phyloP scores from a whole-genome alignment of 2,888 invertebrate genomes.

The Stegana nigrithorax region DNA sequence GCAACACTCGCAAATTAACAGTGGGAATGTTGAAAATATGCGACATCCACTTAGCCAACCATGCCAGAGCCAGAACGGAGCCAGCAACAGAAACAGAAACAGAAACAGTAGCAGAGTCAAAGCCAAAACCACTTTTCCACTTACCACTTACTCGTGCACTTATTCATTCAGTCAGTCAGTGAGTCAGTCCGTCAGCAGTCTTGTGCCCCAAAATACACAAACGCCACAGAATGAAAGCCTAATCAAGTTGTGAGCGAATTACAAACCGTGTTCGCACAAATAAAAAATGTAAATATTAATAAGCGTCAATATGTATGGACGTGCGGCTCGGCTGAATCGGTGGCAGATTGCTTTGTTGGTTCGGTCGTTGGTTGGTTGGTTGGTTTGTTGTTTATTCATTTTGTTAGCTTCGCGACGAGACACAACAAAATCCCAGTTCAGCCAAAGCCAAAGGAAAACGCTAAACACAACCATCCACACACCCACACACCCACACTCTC shows the following conservation, averaged over 20 bases:
- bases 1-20: constrained; percentile 13
- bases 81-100: not conserved
- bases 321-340: too few relatives aligned
- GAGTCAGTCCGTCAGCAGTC: not conserved
- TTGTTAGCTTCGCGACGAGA: too few relatives aligned
- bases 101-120: not conserved
- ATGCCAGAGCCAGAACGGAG: too few relatives aligned
- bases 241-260: constrained; percentile 22
- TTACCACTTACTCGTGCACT: not conserved
- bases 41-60: not conserved
- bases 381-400: too few relatives aligned
- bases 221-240: not conserved
- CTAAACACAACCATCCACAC: not conserved
- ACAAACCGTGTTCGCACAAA: constrained; percentile 37
- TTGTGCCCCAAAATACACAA: not conserved
- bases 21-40: not conserved
- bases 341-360: too few relatives aligned
- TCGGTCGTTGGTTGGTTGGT: too few relatives aligned
- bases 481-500: not conserved
- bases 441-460: constrained; percentile 4
- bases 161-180: not conserved
- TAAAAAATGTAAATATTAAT: constrained; percentile 63
- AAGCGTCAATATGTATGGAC: constrained; percentile 60
- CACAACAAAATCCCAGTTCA: too few relatives aligned
- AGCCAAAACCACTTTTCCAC: not conserved